phyloP scores from a whole-genome alignment of 2,113 vertebrate genomes.

The Coptodon bakossiorum region DNA sequence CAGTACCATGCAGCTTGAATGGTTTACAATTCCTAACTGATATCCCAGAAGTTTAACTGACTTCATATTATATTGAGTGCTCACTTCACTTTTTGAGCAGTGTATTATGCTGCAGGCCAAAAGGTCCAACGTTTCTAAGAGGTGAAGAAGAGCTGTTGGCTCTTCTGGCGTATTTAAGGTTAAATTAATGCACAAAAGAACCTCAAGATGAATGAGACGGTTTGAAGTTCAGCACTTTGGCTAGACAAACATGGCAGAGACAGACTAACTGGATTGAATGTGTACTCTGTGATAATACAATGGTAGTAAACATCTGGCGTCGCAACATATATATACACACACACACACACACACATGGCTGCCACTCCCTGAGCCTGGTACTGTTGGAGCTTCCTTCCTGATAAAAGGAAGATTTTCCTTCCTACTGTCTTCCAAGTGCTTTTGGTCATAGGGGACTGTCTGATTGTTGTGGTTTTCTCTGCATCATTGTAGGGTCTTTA shows the following conservation, averaged over 20 bases:
- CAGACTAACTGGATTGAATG: neutral
- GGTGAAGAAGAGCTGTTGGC: neutral
- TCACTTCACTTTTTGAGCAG: neutral
- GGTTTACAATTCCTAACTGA: neutral
- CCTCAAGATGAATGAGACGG: neutral
- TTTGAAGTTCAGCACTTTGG: neutral
- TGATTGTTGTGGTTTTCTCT: neutral
- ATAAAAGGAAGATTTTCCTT: neutral
- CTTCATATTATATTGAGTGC: neutral
- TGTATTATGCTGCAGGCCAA: neutral
- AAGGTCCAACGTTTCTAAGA: neutral
- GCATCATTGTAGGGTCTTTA: neutral
- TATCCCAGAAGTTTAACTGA: neutral
- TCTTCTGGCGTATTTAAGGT: neutral
- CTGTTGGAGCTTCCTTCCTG: neutral
- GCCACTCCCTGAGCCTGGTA: neutral
- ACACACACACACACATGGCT: too few relatives aligned
- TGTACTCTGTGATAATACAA: neutral
- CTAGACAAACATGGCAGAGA: neutral
- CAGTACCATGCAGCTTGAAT: neutral
- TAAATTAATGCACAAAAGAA: neutral
- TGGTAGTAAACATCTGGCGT: neutral
- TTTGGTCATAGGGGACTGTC: neutral
- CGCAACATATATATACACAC: fast-evolving
- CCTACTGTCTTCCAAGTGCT: neutral